Conservation (phyloP, 2,888 invertebrate species). For the Alentia gelatinosa region DNA sequence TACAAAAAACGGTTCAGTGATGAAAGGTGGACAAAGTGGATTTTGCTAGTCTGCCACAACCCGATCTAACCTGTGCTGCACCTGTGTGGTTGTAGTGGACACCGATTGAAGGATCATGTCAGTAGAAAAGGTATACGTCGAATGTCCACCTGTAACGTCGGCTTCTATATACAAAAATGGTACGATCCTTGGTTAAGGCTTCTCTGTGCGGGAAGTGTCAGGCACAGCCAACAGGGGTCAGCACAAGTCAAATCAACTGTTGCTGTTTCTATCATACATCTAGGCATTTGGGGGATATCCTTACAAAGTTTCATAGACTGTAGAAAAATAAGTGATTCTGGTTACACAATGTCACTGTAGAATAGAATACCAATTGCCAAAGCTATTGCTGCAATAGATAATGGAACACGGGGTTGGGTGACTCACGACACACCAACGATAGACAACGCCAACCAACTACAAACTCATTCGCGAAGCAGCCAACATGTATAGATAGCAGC, state of each 20-base stretch:
- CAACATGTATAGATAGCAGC: constrained; percentile 48
- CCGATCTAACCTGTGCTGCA: constrained; percentile 53
- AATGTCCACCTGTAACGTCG: background rate
- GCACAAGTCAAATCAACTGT: constrained; percentile 52
- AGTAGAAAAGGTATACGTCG: constrained; percentile 48
- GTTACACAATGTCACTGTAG: constrained; percentile 54
- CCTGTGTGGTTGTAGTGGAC: constrained; percentile 7
- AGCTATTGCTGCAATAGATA: constrained; percentile 51
- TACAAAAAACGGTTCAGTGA: constrained; percentile 56
- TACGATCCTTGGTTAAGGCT: constrained; percentile 43
- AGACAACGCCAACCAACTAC: constrained; percentile 31
- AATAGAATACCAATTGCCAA: constrained; percentile 49
- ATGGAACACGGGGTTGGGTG: constrained; percentile 21
- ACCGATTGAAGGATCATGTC: constrained; percentile 7
- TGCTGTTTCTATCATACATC: constrained; percentile 43
- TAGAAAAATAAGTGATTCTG: constrained; percentile 57
- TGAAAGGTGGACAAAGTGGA: constrained; percentile 52
- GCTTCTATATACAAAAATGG: constrained; percentile 41
- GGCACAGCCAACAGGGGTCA: constrained; percentile 24
- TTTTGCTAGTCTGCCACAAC: constrained; percentile 51
- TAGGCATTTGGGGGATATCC: constrained; percentile 37
- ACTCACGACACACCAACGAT: background rate
- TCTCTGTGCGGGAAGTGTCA: constrained; percentile 37
- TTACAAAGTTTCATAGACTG: constrained; percentile 56
- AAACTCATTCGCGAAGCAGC: constrained; percentile 35